Conservation (phyloP, 2,888 invertebrate genomes). For the Orthosia incerta region DNA sequence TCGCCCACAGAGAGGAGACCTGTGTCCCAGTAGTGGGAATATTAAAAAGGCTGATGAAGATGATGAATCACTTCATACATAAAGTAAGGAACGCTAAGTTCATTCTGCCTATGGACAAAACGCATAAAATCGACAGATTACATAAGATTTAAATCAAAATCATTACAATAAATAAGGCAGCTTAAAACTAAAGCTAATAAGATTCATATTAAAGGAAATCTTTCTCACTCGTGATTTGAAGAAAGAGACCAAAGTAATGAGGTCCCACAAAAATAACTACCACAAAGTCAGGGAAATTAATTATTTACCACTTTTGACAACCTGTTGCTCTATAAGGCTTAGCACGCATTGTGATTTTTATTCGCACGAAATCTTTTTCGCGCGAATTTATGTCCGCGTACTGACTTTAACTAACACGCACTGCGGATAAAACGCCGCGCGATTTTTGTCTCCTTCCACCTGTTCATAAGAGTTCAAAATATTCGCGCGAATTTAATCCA, state of each 20-base stretch:
- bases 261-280: slow-evolving; percentile 45
- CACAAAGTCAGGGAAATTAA: not conserved
- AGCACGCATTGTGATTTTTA: no score
- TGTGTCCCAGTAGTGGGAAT: no score
- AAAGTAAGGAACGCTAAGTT: not conserved
- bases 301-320: not conserved
- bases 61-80: not conserved
- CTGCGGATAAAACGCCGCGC: no score
- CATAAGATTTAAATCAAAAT: slow-evolving; percentile 28
- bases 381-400: no score
- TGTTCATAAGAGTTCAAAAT: no score
- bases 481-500: no score
- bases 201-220: slow-evolving; percentile 41
- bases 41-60: no score
- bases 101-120: not conserved
- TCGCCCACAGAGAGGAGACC: no score
- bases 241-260: slow-evolving; percentile 32
- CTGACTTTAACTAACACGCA: no score
- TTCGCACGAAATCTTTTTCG: no score
- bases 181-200: slow-evolving; percentile 59
- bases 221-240: slow-evolving; percentile 39
- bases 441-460: no score
- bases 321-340: no score
- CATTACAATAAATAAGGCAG: slow-evolving; percentile 58
- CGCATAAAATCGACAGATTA: slow-evolving; percentile 2